phyloP scores from a whole-genome alignment of 2,113 vertebrate species.

The Sciurus niger region DNA sequence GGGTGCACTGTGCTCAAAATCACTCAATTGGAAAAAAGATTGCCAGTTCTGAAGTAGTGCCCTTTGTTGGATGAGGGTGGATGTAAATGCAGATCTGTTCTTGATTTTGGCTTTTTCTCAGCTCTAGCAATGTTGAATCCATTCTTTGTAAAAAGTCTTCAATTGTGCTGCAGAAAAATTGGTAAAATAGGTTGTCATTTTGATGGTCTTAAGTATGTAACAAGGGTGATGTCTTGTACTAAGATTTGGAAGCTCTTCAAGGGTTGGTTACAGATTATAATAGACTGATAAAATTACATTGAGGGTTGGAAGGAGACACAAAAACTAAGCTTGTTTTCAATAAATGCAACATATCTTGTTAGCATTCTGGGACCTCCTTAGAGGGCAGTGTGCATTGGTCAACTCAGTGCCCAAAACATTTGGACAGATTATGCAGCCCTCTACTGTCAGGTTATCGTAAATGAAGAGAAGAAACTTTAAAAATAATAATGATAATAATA shows the following conservation, averaged over 20 bases:
- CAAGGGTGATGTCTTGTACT: neutral
- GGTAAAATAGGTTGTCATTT: neutral
- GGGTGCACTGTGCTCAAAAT: slow-evolving; percentile 6
- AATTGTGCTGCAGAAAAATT: neutral
- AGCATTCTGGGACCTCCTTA: neutral
- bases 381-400: neutral
- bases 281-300: neutral
- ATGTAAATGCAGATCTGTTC: neutral
- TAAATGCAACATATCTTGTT: neutral
- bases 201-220: neutral
- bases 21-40: neutral
- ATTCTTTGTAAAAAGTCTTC: slow-evolving; percentile 40
- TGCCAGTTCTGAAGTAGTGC: neutral
- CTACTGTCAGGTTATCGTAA: neutral
- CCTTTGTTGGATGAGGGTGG: neutral
- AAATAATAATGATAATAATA: neutral
- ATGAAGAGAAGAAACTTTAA: slow-evolving; percentile 18
- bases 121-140: neutral
- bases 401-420: slow-evolving; percentile 39
- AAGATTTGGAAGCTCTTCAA: neutral
- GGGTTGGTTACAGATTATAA: neutral
- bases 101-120: neutral
- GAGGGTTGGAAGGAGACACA: neutral
- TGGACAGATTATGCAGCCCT: neutral
- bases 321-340: neutral